Evolutionary conservation across 2,888 invertebrate species (phyloP).

Genomic region (Muschampia plurimacula): DNA sequence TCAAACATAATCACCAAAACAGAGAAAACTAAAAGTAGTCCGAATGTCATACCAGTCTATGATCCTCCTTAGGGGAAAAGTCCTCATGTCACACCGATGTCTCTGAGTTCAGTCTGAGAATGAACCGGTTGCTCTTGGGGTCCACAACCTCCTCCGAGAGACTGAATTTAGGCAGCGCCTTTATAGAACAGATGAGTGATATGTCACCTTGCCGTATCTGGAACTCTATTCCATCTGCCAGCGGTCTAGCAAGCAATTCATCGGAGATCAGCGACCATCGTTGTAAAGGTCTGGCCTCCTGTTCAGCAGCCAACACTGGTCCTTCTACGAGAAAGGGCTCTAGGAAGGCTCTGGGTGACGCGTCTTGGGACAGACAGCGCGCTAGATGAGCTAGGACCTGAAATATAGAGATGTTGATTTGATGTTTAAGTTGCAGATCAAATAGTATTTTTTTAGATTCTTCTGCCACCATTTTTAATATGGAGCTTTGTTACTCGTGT

Average conservation of each 20-base stretch:
- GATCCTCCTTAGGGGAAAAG: slow-evolving; percentile 56
- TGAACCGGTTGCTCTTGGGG: slow-evolving; percentile 98
- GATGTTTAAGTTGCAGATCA: too few relatives aligned
- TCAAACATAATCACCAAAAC: background rate
- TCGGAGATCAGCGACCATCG: slow-evolving; percentile 99
- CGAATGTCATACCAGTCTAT: slow-evolving; percentile 76
- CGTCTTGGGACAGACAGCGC: slow-evolving; percentile 96
- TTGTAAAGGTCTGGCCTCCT: slow-evolving; percentile 92
- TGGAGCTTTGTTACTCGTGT: too few relatives aligned
- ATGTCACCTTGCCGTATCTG: slow-evolving; percentile 97
- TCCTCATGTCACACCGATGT: slow-evolving; percentile 95
- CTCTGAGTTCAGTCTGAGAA: slow-evolving; percentile 96
- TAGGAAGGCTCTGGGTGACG: slow-evolving; percentile 97
- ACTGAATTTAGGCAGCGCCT: slow-evolving; percentile 96
- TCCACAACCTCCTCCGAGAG: slow-evolving; percentile 98
- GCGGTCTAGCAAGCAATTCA: slow-evolving; percentile 94
- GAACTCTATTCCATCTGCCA: slow-evolving; percentile 94
- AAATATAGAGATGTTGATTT: slow-evolving; percentile 21
- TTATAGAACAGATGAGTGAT: slow-evolving; percentile 94
- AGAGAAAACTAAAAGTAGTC: slow-evolving; percentile 46
- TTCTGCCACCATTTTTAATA: too few relatives aligned
- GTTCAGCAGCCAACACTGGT: slow-evolving; percentile 94
- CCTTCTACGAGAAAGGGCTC: slow-evolving; percentile 96
- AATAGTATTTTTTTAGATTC: too few relatives aligned
- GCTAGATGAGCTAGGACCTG: slow-evolving; percentile 94